Percentiles rank a stretch among this genome's conserved stretches.
Evolutionary conservation across 2,888 invertebrate genomes (phyloP).

Genomic region (Pollenia amentaria): DNA sequence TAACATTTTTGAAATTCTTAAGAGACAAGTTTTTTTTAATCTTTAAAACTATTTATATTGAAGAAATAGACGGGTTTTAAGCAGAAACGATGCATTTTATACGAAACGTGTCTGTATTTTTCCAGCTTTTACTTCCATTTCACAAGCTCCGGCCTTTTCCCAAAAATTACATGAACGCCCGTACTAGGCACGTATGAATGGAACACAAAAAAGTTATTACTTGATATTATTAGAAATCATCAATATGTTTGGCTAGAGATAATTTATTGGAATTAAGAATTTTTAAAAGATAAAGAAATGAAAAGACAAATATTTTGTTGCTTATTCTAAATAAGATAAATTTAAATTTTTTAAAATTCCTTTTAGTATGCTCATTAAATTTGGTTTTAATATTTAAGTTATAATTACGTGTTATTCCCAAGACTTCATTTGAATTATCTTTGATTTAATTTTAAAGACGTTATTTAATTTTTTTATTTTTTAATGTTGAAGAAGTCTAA

Average conservation of each 20-base stretch:
- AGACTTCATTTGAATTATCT: no score
- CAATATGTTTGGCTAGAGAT: conserved; percentile 14
- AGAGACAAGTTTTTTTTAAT: conserved; percentile 19
- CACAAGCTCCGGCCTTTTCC: background rate
- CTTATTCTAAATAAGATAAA: no score
- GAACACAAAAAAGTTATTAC: conserved; percentile 23
- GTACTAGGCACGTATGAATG: conserved; percentile 37
- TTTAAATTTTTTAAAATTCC: no score
- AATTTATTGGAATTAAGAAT: background rate
- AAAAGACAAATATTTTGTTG: conserved; percentile 2
- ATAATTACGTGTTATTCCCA: no score
- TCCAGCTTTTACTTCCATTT: background rate
- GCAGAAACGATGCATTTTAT: background rate
- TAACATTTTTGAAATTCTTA: background rate
- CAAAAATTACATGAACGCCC: background rate
- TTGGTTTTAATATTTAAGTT: no score
- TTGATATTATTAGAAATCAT: conserved; percentile 56
- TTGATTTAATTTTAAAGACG: no score
- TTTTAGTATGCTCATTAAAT: no score
- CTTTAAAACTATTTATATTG: background rate
- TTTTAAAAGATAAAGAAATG: background rate
- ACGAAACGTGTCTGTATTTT: conserved; percentile 35
- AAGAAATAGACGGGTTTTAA: background rate
- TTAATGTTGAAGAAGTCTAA: no score
- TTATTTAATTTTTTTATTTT: no score